Percentiles rank a stretch among this genome's conserved stretches.
Evolutionary conservation across 2,888 invertebrate species (phyloP).

Genomic region (Thera obeliscata): DNA sequence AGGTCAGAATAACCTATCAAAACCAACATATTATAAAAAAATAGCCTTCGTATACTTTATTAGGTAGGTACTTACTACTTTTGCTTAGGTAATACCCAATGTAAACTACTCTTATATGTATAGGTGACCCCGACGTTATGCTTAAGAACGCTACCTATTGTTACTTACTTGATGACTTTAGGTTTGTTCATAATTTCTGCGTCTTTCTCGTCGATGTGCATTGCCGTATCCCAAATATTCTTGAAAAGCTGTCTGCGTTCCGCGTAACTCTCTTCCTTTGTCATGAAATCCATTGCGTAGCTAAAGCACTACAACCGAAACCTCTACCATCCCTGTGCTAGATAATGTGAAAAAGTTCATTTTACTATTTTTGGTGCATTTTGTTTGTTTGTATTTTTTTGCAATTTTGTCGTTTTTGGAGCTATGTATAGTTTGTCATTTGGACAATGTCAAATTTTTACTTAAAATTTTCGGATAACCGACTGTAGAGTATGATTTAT

Average conservation of each 20-base stretch:
- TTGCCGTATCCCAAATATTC: constrained; percentile 70
- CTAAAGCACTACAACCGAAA: constrained; percentile 7
- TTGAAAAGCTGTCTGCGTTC: constrained; percentile 70
- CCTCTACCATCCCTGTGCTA: constrained; percentile 17
- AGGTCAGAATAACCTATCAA: no score
- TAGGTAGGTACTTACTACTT: no score
- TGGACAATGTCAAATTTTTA: constrained; percentile 10
- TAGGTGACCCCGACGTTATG: no score
- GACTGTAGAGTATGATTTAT: no score
- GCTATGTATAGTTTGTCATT: constrained; percentile 5
- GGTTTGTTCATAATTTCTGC: constrained; percentile 59
- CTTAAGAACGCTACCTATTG: no score
- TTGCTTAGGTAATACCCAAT: no score
- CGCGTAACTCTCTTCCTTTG: constrained; percentile 66
- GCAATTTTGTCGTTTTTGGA: constrained; percentile 4
- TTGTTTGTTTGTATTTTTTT: constrained; percentile 11
- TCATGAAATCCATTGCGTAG: constrained; percentile 49
- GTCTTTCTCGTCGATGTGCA: constrained; percentile 60
- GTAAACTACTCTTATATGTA: no score
- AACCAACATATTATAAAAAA: no score
- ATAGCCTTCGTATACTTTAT: no score
- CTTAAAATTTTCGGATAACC: no score
- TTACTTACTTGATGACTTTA: constrained; percentile 71
- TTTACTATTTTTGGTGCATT: constrained; percentile 21
- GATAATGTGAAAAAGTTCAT: constrained; percentile 5